Percentiles rank a stretch among this genome's conserved stretches.
Conservation (phyloP, 2,888 invertebrate species). For the Mythimna albipuncta region DNA sequence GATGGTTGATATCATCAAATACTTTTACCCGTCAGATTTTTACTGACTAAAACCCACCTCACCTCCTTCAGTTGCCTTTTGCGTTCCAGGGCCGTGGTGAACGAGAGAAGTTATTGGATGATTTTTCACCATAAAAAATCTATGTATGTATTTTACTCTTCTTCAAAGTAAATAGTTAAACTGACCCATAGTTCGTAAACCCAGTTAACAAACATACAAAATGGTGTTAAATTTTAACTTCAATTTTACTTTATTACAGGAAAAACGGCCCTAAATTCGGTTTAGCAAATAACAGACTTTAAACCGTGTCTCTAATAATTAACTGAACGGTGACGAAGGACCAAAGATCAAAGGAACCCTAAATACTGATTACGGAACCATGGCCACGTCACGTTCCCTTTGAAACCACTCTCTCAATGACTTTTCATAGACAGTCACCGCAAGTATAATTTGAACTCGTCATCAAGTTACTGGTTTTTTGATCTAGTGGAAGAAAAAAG, state of each 20-base stretch:
- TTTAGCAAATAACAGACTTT: conserved; percentile 25
- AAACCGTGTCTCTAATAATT: conserved; percentile 45
- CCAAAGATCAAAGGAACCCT: conserved; percentile 62
- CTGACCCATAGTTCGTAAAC: neutral
- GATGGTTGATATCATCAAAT: too few species aligned
- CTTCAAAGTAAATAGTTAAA: neutral
- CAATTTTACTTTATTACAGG: conserved; percentile 1
- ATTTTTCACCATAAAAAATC: too few species aligned
- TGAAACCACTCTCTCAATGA: conserved; percentile 67
- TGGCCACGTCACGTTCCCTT: conserved; percentile 68
- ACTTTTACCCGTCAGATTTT: too few species aligned
- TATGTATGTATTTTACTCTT: too few species aligned
- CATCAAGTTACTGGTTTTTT: conserved; percentile 14
- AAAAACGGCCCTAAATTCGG: conserved; percentile 14
- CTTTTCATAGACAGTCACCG: conserved; percentile 61
- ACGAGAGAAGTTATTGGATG: too few species aligned
- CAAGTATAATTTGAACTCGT: conserved; percentile 49
- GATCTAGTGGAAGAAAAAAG: neutral
- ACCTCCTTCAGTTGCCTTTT: too few species aligned
- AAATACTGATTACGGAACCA: conserved; percentile 64
- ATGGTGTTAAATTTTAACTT: neutral
- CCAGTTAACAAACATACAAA: neutral
- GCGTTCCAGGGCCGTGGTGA: too few species aligned
- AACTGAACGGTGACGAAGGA: conserved; percentile 36
- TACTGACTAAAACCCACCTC: too few species aligned